Conservation (phyloP, 1,140 invertebrate species). For the Halictus rubicundus region DNA sequence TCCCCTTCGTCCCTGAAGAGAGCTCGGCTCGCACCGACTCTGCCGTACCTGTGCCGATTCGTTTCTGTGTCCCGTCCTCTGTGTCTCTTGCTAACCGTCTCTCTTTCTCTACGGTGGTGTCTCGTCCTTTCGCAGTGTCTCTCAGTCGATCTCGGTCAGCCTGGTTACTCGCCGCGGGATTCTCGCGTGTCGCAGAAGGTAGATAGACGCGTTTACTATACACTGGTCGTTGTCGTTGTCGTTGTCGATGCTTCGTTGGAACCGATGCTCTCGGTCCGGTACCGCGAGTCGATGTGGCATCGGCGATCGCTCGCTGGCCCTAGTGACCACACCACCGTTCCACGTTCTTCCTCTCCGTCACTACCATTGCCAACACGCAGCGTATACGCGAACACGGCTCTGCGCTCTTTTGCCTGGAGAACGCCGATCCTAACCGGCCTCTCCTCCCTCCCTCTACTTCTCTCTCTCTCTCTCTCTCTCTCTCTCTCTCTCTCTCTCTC, state of each 20-base stretch:
- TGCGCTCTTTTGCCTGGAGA: slow-evolving; percentile 66
- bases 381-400: slow-evolving; percentile 35
- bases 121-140: too few relatives aligned
- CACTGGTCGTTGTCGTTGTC: too few relatives aligned
- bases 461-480: too few relatives aligned
- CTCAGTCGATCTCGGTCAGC: too few relatives aligned
- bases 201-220: too few relatives aligned
- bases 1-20: slow-evolving; percentile 29
- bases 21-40: not conserved
- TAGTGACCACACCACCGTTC: slow-evolving; percentile 58
- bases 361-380: slow-evolving; percentile 44
- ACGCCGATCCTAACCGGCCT: slow-evolving; percentile 58
- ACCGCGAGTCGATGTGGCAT: slow-evolving; percentile 68
- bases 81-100: not conserved
- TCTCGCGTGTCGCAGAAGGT: too few relatives aligned
- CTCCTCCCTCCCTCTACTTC: too few relatives aligned
- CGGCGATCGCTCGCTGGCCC: slow-evolving; percentile 53
- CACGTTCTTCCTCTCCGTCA: slow-evolving; percentile 47
- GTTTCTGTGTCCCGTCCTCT: not conserved
- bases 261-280: slow-evolving; percentile 59
- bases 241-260: not conserved
- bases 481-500: too few relatives aligned
- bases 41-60: slow-evolving; percentile 9
- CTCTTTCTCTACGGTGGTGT: not conserved
- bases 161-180: too few relatives aligned